Evolutionary conservation across 2,888 invertebrate species (phyloP).

Genomic region (Bembecia ichneumoniformis): DNA sequence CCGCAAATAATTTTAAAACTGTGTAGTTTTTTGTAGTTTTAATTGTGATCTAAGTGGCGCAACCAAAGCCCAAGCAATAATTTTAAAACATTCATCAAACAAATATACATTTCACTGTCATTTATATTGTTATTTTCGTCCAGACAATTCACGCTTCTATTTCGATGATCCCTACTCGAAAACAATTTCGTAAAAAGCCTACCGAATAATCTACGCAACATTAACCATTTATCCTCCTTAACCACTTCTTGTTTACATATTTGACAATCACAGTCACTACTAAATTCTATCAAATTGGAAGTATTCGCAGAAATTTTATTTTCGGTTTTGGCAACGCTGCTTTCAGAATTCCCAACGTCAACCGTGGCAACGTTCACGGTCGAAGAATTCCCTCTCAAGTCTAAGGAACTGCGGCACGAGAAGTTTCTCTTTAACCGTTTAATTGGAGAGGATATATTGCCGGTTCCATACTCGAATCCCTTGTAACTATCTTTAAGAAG

Average conservation of each 20-base stretch:
- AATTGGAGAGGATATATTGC: constrained; percentile 16
- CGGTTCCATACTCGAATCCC: constrained; percentile 10
- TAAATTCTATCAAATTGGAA: constrained; percentile 39
- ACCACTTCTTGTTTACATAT: constrained; percentile 43
- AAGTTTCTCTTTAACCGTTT: constrained; percentile 24
- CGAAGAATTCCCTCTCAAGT: constrained; percentile 12
- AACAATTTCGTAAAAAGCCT: constrained; percentile 42
- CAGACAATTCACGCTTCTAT: constrained; percentile 42
- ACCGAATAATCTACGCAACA: constrained; percentile 35
- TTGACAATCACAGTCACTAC: constrained; percentile 54
- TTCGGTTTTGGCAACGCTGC: constrained; percentile 35
- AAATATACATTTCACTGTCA: constrained; percentile 51
- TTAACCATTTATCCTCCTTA: constrained; percentile 23
- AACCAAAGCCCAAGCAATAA: constrained; percentile 63
- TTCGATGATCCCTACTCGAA: constrained; percentile 29
- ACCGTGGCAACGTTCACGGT: constrained; percentile 28
- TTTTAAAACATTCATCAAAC: constrained; percentile 52
- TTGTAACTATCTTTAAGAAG: constrained; percentile 18
- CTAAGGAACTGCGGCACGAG: constrained; percentile 12
- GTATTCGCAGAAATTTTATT: constrained; percentile 23
- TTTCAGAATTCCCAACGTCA: constrained; percentile 8
- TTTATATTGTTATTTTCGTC: constrained; percentile 51
- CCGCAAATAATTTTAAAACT: not conserved
- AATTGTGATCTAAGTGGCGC: constrained; percentile 59
- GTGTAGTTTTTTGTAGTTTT: constrained; percentile 5